A percentile compares a stretch with the other conserved stretches of the same genome.
Conservation (phyloP, 2,888 invertebrate species). For the Gastracanthus pulcherrimus region DNA sequence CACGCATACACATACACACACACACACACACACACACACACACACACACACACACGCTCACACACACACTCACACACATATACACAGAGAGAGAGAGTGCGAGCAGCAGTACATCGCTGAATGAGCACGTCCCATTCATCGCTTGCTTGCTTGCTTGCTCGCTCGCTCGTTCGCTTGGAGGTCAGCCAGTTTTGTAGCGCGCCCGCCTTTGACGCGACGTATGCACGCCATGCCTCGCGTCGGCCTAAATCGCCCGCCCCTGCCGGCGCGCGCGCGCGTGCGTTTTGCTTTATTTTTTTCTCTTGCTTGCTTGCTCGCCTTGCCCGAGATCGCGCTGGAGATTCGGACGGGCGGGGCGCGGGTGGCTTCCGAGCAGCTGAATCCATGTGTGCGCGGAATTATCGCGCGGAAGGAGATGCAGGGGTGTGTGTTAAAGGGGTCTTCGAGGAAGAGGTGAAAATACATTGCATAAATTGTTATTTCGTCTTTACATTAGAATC, state of each 20-base stretch:
- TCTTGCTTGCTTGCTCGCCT: background rate
- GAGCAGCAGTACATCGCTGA: slow-evolving; percentile 56
- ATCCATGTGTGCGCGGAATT: too few relatives aligned
- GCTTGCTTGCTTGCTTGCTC: too few relatives aligned
- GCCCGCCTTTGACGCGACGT: slow-evolving; percentile 16
- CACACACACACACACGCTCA: background rate
- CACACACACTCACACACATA: background rate
- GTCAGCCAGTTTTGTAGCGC: slow-evolving; percentile 68
- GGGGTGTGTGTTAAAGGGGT: too few relatives aligned
- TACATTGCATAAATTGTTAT: too few relatives aligned
- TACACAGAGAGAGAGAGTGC: background rate
- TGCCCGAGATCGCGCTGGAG: too few relatives aligned
- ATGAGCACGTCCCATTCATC: slow-evolving; percentile 72
- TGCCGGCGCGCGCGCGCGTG: too few relatives aligned
- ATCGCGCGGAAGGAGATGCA: too few relatives aligned
- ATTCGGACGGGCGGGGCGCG: too few relatives aligned
- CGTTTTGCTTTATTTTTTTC: background rate
- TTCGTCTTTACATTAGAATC: too few relatives aligned
- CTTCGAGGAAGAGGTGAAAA: too few relatives aligned
- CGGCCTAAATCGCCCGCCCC: background rate
- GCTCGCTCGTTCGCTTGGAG: slow-evolving; percentile 66
- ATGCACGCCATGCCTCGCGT: slow-evolving; percentile 1
- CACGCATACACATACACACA: too few relatives aligned
- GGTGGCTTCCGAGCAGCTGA: too few relatives aligned
- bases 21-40: background rate